Percentiles rank a stretch among this genome's conserved stretches.
Evolutionary conservation across 1,140 invertebrate species (phyloP).

Genomic region (Brachionus manjavacas): DNA sequence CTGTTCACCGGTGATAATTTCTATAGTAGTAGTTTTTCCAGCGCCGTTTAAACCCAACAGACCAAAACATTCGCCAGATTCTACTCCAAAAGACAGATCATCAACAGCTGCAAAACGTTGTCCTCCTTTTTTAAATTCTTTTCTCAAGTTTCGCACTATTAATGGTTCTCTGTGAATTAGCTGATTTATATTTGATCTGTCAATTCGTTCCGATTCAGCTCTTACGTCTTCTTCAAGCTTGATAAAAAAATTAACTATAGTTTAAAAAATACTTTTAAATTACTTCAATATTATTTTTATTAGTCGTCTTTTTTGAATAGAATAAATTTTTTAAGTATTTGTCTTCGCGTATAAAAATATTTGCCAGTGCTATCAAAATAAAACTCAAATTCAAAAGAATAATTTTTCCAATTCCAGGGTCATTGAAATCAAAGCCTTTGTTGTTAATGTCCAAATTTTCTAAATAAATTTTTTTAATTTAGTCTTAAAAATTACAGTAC

Average conservation of each 20-base stretch:
- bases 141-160: neutral
- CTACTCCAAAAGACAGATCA: conserved; percentile 1
- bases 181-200: neutral
- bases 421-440: neutral
- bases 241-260: neutral
- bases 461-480: neutral
- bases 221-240: conserved; percentile 28
- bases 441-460: neutral
- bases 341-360: conserved; percentile 62
- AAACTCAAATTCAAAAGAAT: conserved; percentile 59
- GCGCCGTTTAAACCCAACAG: conserved; percentile 76
- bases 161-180: neutral
- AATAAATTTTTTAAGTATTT: conserved; percentile 51
- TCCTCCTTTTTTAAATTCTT: conserved; percentile 1
- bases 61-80: conserved; percentile 39
- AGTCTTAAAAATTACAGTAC: too few species aligned
- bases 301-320: neutral
- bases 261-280: neutral
- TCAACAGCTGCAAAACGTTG: conserved; percentile 49
- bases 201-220: conserved; percentile 6
- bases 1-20: conserved; percentile 67
- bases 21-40: conserved; percentile 83
- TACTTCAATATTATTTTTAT: conserved; percentile 2
- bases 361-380: conserved; percentile 60
- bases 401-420: conserved; percentile 59